phyloP scores from a whole-genome alignment of 2,113 vertebrate species.

The Probosciger aterrimus region DNA sequence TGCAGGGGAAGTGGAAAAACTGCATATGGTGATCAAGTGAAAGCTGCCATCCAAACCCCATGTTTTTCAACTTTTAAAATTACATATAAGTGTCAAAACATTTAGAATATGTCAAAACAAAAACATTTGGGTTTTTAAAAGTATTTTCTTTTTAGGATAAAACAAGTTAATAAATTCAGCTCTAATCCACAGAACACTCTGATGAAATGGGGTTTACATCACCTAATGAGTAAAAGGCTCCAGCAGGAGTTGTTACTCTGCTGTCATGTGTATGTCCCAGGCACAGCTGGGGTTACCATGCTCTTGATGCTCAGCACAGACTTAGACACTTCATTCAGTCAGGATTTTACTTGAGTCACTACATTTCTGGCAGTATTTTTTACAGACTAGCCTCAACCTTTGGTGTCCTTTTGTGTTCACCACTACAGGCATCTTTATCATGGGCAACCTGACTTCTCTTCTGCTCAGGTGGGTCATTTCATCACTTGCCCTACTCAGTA shows the following conservation, averaged over 20 bases:
- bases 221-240: neutral
- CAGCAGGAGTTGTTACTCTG: neutral
- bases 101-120: constrained; percentile 14
- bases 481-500: neutral
- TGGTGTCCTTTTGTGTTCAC: neutral
- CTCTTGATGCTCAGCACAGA: neutral
- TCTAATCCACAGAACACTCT: neutral
- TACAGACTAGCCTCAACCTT: neutral
- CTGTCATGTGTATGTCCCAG: fast-evolving
- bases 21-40: neutral
- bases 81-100: constrained; percentile 1
- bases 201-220: neutral
- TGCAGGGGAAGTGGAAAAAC: neutral
- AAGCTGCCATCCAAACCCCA: neutral
- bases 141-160: neutral
- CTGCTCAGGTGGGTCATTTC: neutral
- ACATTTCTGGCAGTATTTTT: neutral
- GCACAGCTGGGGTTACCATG: neutral
- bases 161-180: neutral
- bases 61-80: neutral
- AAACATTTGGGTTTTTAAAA: neutral
- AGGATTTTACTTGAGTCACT: neutral
- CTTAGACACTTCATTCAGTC: neutral
- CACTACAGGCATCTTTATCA: neutral
- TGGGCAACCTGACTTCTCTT: neutral